Base-by-base conservation (phyloP, 1,140 invertebrate species). In the Seison nebaliae region DNA sequence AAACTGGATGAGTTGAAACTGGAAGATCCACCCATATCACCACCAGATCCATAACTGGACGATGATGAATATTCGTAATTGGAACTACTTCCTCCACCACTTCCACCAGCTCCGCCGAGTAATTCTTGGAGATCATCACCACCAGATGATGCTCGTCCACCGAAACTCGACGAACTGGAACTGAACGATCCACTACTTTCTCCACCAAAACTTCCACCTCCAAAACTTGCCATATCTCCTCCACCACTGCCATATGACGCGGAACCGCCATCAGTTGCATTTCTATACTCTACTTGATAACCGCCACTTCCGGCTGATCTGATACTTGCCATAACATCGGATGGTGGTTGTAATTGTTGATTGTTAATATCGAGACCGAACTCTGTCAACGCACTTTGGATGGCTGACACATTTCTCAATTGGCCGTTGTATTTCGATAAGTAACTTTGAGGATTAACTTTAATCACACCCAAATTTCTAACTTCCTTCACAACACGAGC, bases 361-460 rank as follows among this genome's bases (percentile, higher is more conserved):
- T n/a, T n/a, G n/a, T n/a, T n/a, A n/a, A n/a, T n/a, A n/a, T n/a
- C n/a, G n/a, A n/a, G n/a, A n/a, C n/a, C n/a, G n/a, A n/a, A n/a
- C n/a, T n/a, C n/a, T n/a, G n/a, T n/a, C n/a, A n/a, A n/a, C n/a
- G n/a, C n/a, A n/a, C n/a, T n/a, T n/a, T n/a, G n/a, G n/a, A n/a
- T n/a, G n/a, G n/a, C n/a, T n/a, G n/a, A n/a, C n/a, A n/a, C n/a
- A n/a, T n/a, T n/a, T n/a, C n/a, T n/a, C n/a, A n/a, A n/a, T n/a
- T n/a, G n/a, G n/a, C n/a, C n/a, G n/a, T n/a, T n/a, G n/a, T n/a
- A n/a, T n/a, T n/a, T n/a, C n/a, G n/a, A n/a, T n/a, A n/a, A n/a
- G n/a, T n/a, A n/a, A n/a, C n/a, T n/a, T n/a, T n/a, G n/a, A n/a
- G 39, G 39, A 42, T 42, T 31, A 5, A 34, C 39, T 22, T 21